Percentiles rank a stretch among this genome's conserved stretches.
phyloP scores from a whole-genome alignment of 2,113 vertebrate genomes.

The Daphoenositta chrysoptera region DNA sequence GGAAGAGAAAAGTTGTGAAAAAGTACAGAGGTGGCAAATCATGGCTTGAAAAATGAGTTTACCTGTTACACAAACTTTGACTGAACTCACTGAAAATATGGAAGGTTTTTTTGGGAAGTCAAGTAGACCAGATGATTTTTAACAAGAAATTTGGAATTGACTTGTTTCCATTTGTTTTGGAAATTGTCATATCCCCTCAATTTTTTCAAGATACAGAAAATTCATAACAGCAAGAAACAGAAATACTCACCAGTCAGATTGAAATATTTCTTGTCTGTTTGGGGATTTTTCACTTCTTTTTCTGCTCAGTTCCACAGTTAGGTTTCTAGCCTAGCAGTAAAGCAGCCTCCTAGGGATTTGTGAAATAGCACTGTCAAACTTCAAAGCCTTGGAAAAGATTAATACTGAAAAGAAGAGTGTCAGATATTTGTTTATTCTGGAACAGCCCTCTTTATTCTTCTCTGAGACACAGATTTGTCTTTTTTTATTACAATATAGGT shows the following conservation, averaged over 20 bases:
- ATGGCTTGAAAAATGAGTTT: not conserved
- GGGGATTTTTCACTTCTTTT: not conserved
- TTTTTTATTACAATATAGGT: not conserved
- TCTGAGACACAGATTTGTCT: not conserved
- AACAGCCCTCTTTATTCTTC: not conserved
- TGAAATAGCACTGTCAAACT: conserved; percentile 14
- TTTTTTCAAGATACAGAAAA: not conserved
- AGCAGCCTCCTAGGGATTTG: conserved; percentile 18
- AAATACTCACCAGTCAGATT: not conserved
- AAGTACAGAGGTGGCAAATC: not conserved
- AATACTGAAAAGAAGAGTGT: not conserved
- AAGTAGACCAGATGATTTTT: not conserved
- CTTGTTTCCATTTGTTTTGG: not conserved
- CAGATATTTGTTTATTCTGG: conserved; percentile 12
- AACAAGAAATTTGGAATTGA: not conserved
- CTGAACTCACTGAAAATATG: not conserved
- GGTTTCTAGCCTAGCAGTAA: conserved; percentile 3
- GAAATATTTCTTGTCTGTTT: not conserved
- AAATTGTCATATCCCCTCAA: not conserved
- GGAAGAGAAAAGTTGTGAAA: not conserved
- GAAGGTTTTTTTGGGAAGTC: not conserved
- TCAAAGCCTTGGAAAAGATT: conserved; percentile 14
- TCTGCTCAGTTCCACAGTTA: not conserved
- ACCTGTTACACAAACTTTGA: not conserved
- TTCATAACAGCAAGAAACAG: not conserved